phyloP scores from a whole-genome alignment of 2,113 vertebrate genomes.

The Greenwoodochromis staneri region DNA sequence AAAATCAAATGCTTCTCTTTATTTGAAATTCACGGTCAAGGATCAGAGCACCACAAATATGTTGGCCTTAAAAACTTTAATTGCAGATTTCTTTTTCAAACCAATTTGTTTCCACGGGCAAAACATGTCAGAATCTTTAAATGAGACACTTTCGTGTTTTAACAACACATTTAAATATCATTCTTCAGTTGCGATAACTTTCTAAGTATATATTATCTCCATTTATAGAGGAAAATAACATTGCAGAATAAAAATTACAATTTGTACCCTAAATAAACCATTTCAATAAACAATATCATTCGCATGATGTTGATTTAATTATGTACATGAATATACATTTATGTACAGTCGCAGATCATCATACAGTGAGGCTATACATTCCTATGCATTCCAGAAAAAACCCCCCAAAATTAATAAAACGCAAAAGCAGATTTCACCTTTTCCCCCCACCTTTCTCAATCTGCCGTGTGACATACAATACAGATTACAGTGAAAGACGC shows the following conservation, averaged over 20 bases:
- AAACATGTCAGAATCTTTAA: background rate
- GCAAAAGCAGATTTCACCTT: conserved; percentile 31
- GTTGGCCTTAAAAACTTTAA: background rate
- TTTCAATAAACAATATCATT: background rate
- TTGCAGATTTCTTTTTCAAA: background rate
- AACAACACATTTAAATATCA: background rate
- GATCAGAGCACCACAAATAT: background rate
- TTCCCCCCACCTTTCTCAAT: background rate
- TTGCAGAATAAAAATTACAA: background rate
- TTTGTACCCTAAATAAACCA: background rate
- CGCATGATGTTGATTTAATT: conserved; percentile 65
- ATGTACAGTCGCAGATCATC: conserved; percentile 64
- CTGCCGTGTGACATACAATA: conserved; percentile 42
- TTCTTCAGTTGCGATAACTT: background rate
- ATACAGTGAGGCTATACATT: conserved; percentile 67
- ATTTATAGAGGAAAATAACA: background rate
- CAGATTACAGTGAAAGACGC: conserved; percentile 32
- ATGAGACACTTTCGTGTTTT: background rate
- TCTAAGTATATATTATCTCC: background rate
- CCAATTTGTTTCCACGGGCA: background rate
- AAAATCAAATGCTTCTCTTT: background rate
- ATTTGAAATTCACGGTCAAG: background rate
- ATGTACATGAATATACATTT: conserved; percentile 74
- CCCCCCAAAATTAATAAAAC: conserved; percentile 23
- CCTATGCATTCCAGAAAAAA: conserved; percentile 49